A percentile compares a stretch with the other conserved stretches of the same genome.
These are phyloP conservation scores for Trypoxylus dichotomus DNA, from an alignment of 1,140 invertebrate genomes.

Conservation along the genomic window DNA sequence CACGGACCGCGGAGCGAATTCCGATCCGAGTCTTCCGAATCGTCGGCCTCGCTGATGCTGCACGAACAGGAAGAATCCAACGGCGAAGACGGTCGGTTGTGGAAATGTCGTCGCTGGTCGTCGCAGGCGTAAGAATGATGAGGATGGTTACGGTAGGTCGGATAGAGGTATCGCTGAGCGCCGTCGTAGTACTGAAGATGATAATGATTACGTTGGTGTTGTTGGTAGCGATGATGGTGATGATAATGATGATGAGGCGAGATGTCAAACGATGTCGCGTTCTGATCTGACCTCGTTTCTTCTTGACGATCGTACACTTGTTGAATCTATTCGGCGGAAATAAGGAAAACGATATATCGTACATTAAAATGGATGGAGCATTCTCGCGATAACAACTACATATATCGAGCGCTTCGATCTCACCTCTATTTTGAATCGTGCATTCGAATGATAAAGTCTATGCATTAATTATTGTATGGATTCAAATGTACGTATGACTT, in stretches of 20 bases:
- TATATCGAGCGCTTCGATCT: no score
- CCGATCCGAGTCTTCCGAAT: constrained; percentile 39
- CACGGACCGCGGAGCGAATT: constrained; percentile 44
- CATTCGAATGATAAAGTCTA: no score
- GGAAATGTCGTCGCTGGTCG: constrained; percentile 32
- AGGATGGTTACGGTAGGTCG: background rate
- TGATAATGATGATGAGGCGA: background rate
- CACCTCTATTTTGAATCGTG: no score
- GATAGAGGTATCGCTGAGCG: background rate
- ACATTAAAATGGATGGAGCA: no score
- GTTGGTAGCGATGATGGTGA: background rate
- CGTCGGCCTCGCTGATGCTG: constrained; percentile 40
- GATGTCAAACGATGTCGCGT: background rate
- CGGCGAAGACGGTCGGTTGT: constrained; percentile 35
- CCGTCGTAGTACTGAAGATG: constrained; percentile 35
- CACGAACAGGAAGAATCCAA: constrained; percentile 48
- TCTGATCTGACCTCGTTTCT: background rate
- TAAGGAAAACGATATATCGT: no score
- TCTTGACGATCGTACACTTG: background rate
- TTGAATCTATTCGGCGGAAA: background rate
- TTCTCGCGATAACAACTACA: no score
- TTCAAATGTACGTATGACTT: no score
- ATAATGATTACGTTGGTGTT: background rate
- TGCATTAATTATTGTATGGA: no score
- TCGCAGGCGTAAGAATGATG: constrained; percentile 34